A percentile compares a stretch with the other conserved stretches of the same genome.
phyloP scores from a whole-genome alignment of 2,888 invertebrate species.

The Cryptocephalus moraei region DNA sequence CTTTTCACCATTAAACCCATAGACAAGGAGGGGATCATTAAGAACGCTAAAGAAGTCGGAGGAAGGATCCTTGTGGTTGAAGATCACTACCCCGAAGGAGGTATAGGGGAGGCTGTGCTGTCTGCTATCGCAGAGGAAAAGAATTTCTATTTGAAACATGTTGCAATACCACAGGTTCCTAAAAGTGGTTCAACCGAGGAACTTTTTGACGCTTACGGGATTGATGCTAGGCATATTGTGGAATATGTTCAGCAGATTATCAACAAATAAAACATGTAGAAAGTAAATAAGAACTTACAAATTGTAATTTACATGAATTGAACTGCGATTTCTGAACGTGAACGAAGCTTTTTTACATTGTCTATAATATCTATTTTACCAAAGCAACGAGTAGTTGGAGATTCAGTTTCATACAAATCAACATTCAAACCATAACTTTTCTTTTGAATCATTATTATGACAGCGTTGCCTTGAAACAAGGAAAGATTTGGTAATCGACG shows the following conservation, averaged over 20 bases:
- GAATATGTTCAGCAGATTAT: constrained; percentile 47
- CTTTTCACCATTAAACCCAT: constrained; percentile 92
- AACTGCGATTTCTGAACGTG: too few relatives aligned
- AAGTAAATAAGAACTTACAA: too few relatives aligned
- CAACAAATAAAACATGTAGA: constrained; percentile 10
- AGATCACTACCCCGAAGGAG: constrained; percentile 92
- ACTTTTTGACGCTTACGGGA: constrained; percentile 76
- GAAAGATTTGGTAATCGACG: too few relatives aligned
- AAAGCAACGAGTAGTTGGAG: too few relatives aligned
- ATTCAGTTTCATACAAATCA: too few relatives aligned
- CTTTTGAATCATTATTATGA: too few relatives aligned
- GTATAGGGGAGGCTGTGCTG: constrained; percentile 86
- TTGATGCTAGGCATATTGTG: constrained; percentile 52
- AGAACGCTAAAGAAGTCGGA: constrained; percentile 61
- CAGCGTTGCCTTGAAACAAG: too few relatives aligned
- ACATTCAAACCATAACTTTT: too few relatives aligned
- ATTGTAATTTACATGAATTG: too few relatives aligned
- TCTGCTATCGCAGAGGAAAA: constrained; percentile 62
- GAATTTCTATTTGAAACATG: constrained; percentile 57
- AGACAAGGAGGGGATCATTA: constrained; percentile 62
- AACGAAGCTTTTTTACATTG: too few relatives aligned
- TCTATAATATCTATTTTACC: too few relatives aligned
- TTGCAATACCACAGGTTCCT: constrained; percentile 73
- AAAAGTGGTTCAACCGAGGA: constrained; percentile 81
- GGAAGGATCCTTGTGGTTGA: constrained; percentile 84